Base-by-base conservation (phyloP, 37 sponge, comb jelly and placozoan genomes). In the Beroe ovata region DNA sequence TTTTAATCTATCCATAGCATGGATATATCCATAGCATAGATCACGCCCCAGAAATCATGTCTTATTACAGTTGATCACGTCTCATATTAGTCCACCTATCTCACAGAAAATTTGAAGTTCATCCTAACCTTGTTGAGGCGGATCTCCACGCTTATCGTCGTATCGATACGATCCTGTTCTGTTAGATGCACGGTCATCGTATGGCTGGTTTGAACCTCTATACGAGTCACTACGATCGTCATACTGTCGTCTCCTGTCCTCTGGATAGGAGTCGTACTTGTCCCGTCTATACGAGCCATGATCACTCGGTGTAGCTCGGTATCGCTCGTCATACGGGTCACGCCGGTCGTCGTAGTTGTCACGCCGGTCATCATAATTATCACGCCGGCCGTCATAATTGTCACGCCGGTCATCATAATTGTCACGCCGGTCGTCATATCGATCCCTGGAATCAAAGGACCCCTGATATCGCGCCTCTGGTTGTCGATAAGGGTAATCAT, bases 161-260 rank as follows among this genome's bases (percentile, higher is more conserved):
- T 66, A 66, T 33, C 69, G 29, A 37, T 66, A 66, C 35, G 69
- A 66, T 8, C 69, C 69, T 62, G 63, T 6, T 62, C 63, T 62
- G 23, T 62, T 28, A 21, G 71, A 34, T 21, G 6, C 71, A 20
- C 29, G 35, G 36, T 71, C 71, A 63, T 63, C 64, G 71, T 71
- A 71, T 20, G 71, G 71, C 8, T 34, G 29, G 3, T 47, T 47
- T 16, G 54, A 47, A 47, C 54, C 54, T 6, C 54, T 6, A 11
- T 47, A 47, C 54, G 54, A 47, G 54, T 47, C 54, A 11, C 54
- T 47, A 6, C 11, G 54, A 47, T 47, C 54, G 11, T 47, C 54
- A 11, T 47, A 47, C 54, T 6, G 54, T 47, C 54, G 6, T 11
- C 54, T 6, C 11, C 54, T 47, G 54, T 47, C 54, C 11, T 47